Evolutionary conservation across 2,888 invertebrate species (phyloP).

Genomic region (Lamproptera curius): DNA sequence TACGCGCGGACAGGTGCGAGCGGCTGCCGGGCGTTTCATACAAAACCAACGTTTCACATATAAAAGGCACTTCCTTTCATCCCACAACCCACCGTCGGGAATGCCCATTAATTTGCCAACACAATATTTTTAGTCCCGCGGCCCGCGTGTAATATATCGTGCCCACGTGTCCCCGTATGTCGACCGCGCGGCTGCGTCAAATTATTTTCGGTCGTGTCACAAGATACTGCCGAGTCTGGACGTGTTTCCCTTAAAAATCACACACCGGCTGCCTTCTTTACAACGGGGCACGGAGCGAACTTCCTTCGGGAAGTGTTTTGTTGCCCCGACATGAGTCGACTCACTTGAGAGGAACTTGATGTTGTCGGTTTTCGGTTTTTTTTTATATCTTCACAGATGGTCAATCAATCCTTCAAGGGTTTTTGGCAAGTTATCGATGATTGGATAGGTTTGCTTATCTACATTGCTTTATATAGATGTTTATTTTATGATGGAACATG

Average conservation of each 20-base stretch:
- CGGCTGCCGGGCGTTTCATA: constrained; percentile 75
- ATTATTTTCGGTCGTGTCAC: constrained; percentile 78
- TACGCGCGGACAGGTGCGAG: constrained; percentile 69
- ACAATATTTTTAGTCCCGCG: constrained; percentile 77
- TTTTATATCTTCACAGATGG: too few relatives aligned
- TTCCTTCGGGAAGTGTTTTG: constrained; percentile 56
- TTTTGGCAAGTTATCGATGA: too few relatives aligned
- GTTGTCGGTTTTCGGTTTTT: too few relatives aligned
- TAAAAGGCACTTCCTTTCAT: constrained; percentile 78
- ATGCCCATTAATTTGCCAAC: constrained; percentile 79
- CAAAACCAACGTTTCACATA: constrained; percentile 76
- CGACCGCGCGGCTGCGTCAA: constrained; percentile 76
- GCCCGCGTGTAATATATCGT: constrained; percentile 77
- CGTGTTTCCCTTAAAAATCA: constrained; percentile 74
- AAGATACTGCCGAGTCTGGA: constrained; percentile 77
- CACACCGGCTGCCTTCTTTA: constrained; percentile 58
- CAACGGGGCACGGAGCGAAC: constrained; percentile 47
- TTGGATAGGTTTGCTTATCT: too few relatives aligned
- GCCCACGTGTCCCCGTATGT: constrained; percentile 77
- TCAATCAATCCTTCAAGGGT: too few relatives aligned
- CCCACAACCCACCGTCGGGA: constrained; percentile 75
- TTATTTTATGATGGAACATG: too few relatives aligned
- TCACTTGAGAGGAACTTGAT: too few relatives aligned
- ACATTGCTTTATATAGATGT: too few relatives aligned
- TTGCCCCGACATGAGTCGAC: too few relatives aligned